Evolutionary conservation across 2,888 invertebrate species (phyloP), one percentile per base, ranked within the genome.

Genomic region (Cyclophora albipunctata): DNA sequence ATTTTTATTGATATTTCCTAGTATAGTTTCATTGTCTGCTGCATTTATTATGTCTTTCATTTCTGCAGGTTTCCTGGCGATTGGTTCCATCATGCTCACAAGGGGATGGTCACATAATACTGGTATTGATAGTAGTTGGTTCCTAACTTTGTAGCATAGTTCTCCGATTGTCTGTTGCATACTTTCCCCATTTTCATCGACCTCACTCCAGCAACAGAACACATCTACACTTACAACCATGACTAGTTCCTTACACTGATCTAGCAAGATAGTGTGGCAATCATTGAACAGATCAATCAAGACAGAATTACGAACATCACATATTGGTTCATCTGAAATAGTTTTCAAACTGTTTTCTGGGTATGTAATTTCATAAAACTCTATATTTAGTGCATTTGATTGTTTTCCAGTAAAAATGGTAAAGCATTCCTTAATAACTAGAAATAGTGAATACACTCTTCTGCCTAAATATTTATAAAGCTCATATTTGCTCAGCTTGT

Each of bases 171-270:
- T 64, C 59, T 79, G 75, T 54, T 88, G 88, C 75, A 84, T 74
- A 51, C 60, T 85, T 65, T 70, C 73, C 2, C 72, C 75, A 56
- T 74, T 63, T 7, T 78, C 75, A 56, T 80, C 78, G 74, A 76
- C 78, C 58, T 88, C 88, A 69, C 81, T 82, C 88, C 88, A 88
- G 6, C 82, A 73, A 67, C 88, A 88, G 63, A 80, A 88, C 54
- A 83, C 76, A 51, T 86, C 82, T 33, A 87, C 75, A 69, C 75
- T 87, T 0, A 87, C 67, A 56, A 71, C 78, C 83, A 86, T 86
- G 6, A 83, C 72, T 35, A 84, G 63, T 41, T 67, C 68, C 59
- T 81, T 73, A 53, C 73, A 80, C 53, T 65, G 67, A 55, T 86
- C 82, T 47, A 87, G 52, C 57, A 87, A 54, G 2, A 62, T 55